phyloP scores from a whole-genome alignment of 2,113 vertebrate genomes.

The Calidris pygmaea region DNA sequence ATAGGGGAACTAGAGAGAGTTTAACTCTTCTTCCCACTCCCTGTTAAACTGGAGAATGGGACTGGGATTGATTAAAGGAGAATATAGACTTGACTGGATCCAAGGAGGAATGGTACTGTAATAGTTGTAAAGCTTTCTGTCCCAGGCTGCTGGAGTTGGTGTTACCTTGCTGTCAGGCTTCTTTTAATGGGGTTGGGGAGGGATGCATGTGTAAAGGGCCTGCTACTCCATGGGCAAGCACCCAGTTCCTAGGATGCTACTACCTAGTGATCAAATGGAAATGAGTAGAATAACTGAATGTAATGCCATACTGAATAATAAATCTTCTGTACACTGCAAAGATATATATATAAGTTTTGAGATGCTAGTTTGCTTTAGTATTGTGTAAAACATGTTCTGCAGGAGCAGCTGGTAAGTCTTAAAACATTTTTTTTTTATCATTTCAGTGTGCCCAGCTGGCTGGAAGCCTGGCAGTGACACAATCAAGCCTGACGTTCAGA shows the following conservation, averaged over 20 bases:
- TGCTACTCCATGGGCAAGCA: not conserved
- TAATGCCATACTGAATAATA: not conserved
- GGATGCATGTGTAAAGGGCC: not conserved
- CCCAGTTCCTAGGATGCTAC: not conserved
- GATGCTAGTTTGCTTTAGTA: not conserved
- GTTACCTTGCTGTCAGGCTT: not conserved
- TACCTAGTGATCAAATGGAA: not conserved
- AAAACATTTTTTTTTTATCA: constrained; percentile 9
- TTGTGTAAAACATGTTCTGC: not conserved
- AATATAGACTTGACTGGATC: not conserved
- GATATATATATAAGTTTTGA: not conserved
- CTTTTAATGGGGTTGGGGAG: not conserved
- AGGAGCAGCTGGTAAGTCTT: not conserved
- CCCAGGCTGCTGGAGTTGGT: not conserved
- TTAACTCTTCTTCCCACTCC: not conserved
- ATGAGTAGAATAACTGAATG: not conserved
- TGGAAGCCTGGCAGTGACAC: constrained; percentile 98
- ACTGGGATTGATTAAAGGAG: not conserved
- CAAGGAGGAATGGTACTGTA: not conserved
- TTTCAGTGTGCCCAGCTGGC: constrained; percentile 96
- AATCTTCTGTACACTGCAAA: not conserved
- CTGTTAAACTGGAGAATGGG: not conserved
- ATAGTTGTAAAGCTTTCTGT: not conserved
- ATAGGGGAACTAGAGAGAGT: not conserved
- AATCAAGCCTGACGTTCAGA: constrained; percentile 94